Percentiles rank a stretch among this genome's conserved stretches.
Evolutionary conservation across 2,797 vertebrate genomes (phyloP).

Genomic region (Emys orbicularis): DNA sequence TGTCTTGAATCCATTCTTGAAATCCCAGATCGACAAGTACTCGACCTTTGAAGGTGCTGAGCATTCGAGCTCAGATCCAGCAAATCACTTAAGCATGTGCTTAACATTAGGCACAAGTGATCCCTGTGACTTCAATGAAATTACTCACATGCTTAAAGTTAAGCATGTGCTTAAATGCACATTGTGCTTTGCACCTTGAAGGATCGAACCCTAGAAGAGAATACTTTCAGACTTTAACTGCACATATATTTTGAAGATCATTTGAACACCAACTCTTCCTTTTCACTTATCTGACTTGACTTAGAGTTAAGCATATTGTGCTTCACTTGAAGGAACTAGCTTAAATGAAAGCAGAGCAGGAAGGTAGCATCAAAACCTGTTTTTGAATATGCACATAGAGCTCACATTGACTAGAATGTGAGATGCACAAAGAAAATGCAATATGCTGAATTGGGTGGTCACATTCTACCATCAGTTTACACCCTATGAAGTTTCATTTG

Average conservation of each 20-base stretch:
- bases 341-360: background rate
- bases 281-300: background rate
- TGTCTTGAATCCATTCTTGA: background rate
- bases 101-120: background rate
- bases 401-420: background rate
- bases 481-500: background rate
- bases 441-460: background rate
- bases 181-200: background rate
- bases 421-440: background rate
- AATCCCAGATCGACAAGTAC: background rate
- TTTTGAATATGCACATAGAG: background rate
- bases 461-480: background rate
- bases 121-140: background rate
- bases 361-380: background rate
- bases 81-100: accelerated
- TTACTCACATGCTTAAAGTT: background rate
- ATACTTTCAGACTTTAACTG: background rate
- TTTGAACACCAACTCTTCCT: background rate
- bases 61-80: background rate
- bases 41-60: background rate
- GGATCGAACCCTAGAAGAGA: background rate
- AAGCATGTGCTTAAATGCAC: background rate
- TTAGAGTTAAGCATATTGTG: background rate
- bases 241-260: background rate
- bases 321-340: background rate